These are phyloP conservation scores for Channa argus DNA, from an alignment of 2,113 vertebrate species.

Conservation along the genomic window DNA sequence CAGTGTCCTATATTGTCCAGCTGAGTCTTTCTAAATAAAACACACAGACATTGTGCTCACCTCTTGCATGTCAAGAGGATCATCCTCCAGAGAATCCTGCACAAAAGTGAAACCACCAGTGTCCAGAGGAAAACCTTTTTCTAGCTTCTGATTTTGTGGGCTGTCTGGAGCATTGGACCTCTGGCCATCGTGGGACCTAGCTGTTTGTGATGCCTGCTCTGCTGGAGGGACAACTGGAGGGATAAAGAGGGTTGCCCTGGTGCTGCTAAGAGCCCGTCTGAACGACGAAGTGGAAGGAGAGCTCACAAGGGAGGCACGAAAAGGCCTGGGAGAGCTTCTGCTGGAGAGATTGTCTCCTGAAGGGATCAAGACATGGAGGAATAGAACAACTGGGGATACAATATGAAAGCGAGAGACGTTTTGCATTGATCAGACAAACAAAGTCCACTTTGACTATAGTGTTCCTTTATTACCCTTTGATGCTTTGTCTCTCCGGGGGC, in stretches of 20 bases:
- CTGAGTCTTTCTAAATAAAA: background rate
- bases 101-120: slow-evolving; percentile 73
- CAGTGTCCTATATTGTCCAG: background rate
- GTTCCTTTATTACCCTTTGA: slow-evolving; percentile 46
- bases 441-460: background rate
- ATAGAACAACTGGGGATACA: background rate
- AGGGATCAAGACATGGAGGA: background rate
- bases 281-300: slow-evolving; percentile 80
- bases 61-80: slow-evolving; percentile 90
- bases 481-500: slow-evolving; percentile 77
- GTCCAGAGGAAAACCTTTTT: slow-evolving; percentile 73
- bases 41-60: slow-evolving; percentile 72
- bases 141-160: slow-evolving; percentile 63
- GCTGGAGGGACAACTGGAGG: slow-evolving; percentile 68
- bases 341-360: slow-evolving; percentile 65
- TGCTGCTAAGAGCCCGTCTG: slow-evolving; percentile 79
- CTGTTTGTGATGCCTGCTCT: slow-evolving; percentile 49
- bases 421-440: slow-evolving; percentile 1
- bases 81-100: slow-evolving; percentile 79
- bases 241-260: slow-evolving; percentile 75
- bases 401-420: background rate
- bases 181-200: slow-evolving; percentile 71
- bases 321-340: slow-evolving; percentile 76
- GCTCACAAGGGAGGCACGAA: slow-evolving; percentile 80
- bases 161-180: slow-evolving; percentile 70